Base-by-base conservation (phyloP, 2,113 vertebrate genomes). In the Pseudopipra pipra region DNA sequence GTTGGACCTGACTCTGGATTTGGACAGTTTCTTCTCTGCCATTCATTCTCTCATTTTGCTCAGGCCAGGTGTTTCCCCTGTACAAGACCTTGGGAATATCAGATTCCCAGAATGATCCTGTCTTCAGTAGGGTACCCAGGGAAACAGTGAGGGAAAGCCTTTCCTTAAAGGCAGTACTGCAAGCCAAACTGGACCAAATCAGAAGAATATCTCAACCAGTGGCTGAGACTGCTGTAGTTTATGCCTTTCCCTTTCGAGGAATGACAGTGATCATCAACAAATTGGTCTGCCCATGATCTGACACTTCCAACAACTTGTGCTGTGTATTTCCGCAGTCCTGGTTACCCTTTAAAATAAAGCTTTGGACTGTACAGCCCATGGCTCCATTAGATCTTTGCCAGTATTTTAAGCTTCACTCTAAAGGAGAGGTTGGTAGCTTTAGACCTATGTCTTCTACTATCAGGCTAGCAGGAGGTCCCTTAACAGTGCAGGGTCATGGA, bases 231-330 rank as follows among this genome's bases (percentile, higher is more conserved):
- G 47, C 63, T 62, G 4, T 27, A 41, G 30, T 76, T 91, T 52
- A 39, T 82, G 59, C 44, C 28, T 65, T n/a, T 68, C 22, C 10
- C 16, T 70, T 77, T 30, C 78, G 81, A 55, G 52, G 33, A 75
- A 52, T n/a, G 33, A 55, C 6, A 44, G 25, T 51, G 30, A 22
- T 70, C 28, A 56, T 39, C 51, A 62, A 18, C 35, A 27, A 31
- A 33, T 49, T 73, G 39, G 59, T 89, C 37, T 83, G 27, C 18
- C 47, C 9, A 0, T 67, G 33, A 35, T 83, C 70, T 43, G 30
- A n/a, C 0, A 1, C 44, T 68, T 85, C 31, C 41, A 55, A 2
- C 25, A 65, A 7, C 25, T 76, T 85, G 8, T 0, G 4, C 9
- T 92, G 5, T 23, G 43, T 22, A 7, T 76, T 80, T 63, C 35